Percentiles rank a stretch among this genome's conserved stretches.
phyloP scores from a whole-genome alignment of 1,140 invertebrate genomes.

The Manduca sexta region DNA sequence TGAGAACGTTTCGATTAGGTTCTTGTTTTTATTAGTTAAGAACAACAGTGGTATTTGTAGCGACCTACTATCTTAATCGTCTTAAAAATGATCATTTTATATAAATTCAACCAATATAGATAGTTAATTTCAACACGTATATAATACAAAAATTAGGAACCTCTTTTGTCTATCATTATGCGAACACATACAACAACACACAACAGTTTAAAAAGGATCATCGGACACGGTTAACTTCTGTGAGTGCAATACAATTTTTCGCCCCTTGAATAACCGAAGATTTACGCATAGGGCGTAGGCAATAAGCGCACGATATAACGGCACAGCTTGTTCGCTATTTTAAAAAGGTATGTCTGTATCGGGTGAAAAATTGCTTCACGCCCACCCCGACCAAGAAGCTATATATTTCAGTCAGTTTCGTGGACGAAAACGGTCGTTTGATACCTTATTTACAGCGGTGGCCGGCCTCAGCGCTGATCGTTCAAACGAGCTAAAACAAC shows the following conservation, averaged over 20 bases:
- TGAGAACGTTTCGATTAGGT: too few relatives aligned
- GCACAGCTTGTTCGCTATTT: constrained; percentile 43
- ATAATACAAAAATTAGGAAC: too few relatives aligned
- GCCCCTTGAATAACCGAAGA: constrained; percentile 46
- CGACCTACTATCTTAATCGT: too few relatives aligned
- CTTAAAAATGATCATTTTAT: too few relatives aligned
- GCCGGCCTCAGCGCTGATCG: not conserved
- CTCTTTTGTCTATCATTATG: too few relatives aligned
- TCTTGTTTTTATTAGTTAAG: too few relatives aligned
- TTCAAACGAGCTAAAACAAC: too few relatives aligned
- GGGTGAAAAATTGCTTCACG: constrained; percentile 56
- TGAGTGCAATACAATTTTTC: constrained; percentile 57
- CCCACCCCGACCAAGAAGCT: constrained; percentile 32
- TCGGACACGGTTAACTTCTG: constrained; percentile 32
- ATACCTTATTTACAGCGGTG: constrained; percentile 40
- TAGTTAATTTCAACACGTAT: too few relatives aligned
- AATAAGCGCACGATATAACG: constrained; percentile 32
- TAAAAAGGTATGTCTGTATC: constrained; percentile 58
- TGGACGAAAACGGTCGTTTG: constrained; percentile 39
- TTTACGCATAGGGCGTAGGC: constrained; percentile 48
- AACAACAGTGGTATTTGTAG: too few relatives aligned
- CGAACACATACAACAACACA: too few relatives aligned
- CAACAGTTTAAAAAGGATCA: too few relatives aligned
- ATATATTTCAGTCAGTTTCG: constrained; percentile 57
- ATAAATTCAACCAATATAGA: too few relatives aligned